Percentiles rank a stretch among this genome's conserved stretches.
Evolutionary conservation across 2,888 invertebrate species (phyloP).

Genomic region (Volucella inflata): DNA sequence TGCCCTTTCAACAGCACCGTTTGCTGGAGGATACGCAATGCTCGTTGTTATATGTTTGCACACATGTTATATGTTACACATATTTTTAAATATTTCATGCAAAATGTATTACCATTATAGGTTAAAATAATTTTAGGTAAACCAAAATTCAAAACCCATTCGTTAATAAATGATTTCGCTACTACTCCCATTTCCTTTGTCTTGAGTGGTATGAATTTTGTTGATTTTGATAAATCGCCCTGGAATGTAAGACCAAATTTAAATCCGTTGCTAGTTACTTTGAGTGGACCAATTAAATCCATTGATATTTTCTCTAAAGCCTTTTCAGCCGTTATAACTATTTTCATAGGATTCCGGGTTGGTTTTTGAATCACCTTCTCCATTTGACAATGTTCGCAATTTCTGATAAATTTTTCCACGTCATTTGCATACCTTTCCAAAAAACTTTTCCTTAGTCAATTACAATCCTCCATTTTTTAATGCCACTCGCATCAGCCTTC

Average conservation of each 20-base stretch:
- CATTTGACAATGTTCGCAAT: constrained; percentile 43
- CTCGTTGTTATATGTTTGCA: no score
- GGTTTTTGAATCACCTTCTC: constrained; percentile 37
- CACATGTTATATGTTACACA: not conserved
- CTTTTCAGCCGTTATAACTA: constrained; percentile 5
- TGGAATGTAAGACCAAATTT: constrained; percentile 29
- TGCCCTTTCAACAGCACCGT: no score
- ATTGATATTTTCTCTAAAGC: constrained; percentile 26
- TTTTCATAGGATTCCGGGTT: constrained; percentile 22
- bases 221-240: constrained; percentile 9
- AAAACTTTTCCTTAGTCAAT: constrained; percentile 16
- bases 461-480: no score
- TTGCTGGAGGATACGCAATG: no score
- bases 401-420: constrained; percentile 32
- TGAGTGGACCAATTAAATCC: constrained; percentile 11
- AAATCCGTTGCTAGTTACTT: constrained; percentile 19
- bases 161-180: no score
- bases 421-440: constrained; percentile 42
- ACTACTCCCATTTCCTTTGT: constrained; percentile 19
- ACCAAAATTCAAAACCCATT: constrained; percentile 30
- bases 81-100: constrained; percentile 18
- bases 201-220: constrained; percentile 15
- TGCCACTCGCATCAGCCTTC: no score
- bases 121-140: constrained; percentile 18
- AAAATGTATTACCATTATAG: constrained; percentile 36